Evolutionary conservation across 23 tunicate genomes (phyloP), one percentile per base, ranked within the genome.

Genomic region (Botrylloides violaceus): DNA sequence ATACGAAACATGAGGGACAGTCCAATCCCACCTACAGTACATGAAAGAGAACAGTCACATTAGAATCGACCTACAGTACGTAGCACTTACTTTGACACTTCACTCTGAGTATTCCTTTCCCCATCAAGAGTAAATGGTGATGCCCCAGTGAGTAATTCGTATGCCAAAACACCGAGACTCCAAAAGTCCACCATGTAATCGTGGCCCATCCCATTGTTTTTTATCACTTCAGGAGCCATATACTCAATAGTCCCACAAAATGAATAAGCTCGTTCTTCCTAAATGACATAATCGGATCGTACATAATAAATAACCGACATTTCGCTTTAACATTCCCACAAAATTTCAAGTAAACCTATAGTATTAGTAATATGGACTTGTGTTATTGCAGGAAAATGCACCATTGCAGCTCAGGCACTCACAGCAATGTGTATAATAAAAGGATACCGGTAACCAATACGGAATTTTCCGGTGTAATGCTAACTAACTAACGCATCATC

Each of bases 31-130:
- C n/a, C 58, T 22, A 49, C 20, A 49, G 58, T 22, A 49, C 58
- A 49, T n/a, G n/a, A n/a, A n/a, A n/a, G n/a, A n/a, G n/a, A n/a
- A n/a, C n/a, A n/a, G n/a, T n/a, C n/a, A n/a, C n/a, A n/a, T n/a
- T n/a, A n/a, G n/a, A n/a, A n/a, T n/a, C n/a, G n/a, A n/a, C n/a
- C n/a, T n/a, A n/a, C n/a, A n/a, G n/a, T n/a, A n/a, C n/a, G n/a
- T n/a, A n/a, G n/a, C n/a, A n/a, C n/a, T n/a, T n/a, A 90, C 97
- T 74, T 90, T 37, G 97, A 90, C 30, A 90, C 97, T 79, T 90
- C 90, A 0, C 73, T 55, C 49, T 83, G 90, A 32, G 84, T 32
- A 60, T 90, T 90, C 58, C 70, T 83, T 71, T 79, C 82, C 37
- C 97, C 97, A 50, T 90, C 90, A 0, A 90, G 85, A 58, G 97